Percentiles rank a stretch among this genome's conserved stretches.
Conservation (phyloP, 2,888 invertebrate genomes). For the Choreutis nemorana region DNA sequence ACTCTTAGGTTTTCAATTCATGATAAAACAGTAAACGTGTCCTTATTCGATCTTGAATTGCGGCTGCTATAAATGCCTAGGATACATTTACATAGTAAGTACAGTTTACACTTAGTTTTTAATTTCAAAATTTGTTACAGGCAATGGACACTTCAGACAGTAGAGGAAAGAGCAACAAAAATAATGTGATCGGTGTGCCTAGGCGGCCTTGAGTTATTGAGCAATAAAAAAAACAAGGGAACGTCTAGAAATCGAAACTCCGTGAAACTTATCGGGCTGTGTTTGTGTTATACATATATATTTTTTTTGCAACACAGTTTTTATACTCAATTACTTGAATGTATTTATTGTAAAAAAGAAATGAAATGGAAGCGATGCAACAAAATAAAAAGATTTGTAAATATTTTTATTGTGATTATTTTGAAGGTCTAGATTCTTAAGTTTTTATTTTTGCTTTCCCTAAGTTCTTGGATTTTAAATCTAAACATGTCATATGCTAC, state of each 20-base stretch:
- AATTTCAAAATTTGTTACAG: not conserved
- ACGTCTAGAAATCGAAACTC: constrained; percentile 38
- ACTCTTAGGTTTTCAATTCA: too few species aligned
- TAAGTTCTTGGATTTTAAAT: too few species aligned
- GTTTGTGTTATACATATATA: constrained; percentile 52
- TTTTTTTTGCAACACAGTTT: constrained; percentile 50
- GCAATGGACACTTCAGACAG: too few species aligned
- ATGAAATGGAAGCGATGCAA: constrained; percentile 57
- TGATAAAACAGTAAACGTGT: too few species aligned
- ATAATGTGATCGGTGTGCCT: not conserved
- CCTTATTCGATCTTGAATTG: too few species aligned
- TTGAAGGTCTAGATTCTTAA: too few species aligned
- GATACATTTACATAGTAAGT: too few species aligned
- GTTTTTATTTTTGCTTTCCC: too few species aligned
- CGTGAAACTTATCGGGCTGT: constrained; percentile 33
- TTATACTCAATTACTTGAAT: constrained; percentile 54
- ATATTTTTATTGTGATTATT: constrained; percentile 33
- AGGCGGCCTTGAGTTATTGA: not conserved
- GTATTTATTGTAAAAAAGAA: constrained; percentile 61
- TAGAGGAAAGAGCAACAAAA: not conserved
- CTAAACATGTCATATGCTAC: too few species aligned
- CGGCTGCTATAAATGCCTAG: too few species aligned
- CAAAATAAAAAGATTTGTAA: constrained; percentile 62
- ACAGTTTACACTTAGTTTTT: too few species aligned
- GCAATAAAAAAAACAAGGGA: constrained; percentile 1